These are phyloP conservation scores for Macrotus californicus DNA, from an alignment of 2,113 vertebrate species.

Conservation along the genomic window DNA sequence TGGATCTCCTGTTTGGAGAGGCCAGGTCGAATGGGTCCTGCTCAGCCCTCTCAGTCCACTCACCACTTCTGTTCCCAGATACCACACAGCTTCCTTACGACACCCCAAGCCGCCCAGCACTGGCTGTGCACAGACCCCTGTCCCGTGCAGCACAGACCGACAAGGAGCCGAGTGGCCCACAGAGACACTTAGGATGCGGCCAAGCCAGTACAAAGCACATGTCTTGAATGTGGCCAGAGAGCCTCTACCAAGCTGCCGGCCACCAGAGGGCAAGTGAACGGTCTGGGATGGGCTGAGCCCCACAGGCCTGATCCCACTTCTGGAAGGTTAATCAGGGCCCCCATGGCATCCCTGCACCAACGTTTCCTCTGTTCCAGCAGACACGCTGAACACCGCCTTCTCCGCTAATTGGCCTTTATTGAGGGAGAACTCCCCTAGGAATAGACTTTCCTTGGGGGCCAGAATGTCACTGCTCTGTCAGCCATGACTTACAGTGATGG, in stretches of 20 bases:
- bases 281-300: not conserved
- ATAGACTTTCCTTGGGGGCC: slow-evolving; percentile 14
- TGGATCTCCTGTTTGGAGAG: not conserved
- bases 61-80: not conserved
- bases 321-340: not conserved
- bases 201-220: accelerated
- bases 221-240: not conserved
- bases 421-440: slow-evolving; percentile 11
- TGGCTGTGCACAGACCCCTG: not conserved
- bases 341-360: not conserved
- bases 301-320: not conserved
- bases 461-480: slow-evolving; percentile 41
- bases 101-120: not conserved
- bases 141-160: not conserved
- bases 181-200: not conserved
- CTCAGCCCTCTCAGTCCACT: not conserved
- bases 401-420: slow-evolving; percentile 47
- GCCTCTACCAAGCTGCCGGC: too few relatives aligned
- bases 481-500: slow-evolving; percentile 41
- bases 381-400: not conserved
- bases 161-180: not conserved
- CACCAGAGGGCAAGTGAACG: not conserved
- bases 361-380: not conserved
- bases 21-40: not conserved
- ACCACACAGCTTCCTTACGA: not conserved